phyloP scores from a whole-genome alignment of 2,888 invertebrate species.

The Caenorhabditis parvicauda region DNA sequence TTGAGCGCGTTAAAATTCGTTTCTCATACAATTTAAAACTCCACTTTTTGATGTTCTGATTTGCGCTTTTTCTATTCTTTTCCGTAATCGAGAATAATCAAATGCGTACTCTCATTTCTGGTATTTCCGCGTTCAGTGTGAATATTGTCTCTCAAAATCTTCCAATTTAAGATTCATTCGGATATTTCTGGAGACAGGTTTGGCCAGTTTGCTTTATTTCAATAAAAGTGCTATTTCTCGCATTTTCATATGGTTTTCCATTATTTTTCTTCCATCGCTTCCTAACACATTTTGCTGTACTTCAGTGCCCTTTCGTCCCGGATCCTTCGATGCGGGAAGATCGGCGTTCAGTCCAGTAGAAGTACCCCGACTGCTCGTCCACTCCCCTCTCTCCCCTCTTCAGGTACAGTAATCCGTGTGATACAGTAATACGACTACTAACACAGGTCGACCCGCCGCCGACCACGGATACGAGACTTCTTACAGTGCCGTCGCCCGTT shows the following conservation, averaged over 20 bases:
- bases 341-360: slow-evolving; percentile 44
- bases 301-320: slow-evolving; percentile 22
- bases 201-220: too few relatives aligned
- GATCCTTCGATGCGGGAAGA: slow-evolving; percentile 29
- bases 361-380: slow-evolving; percentile 41
- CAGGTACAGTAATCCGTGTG: slow-evolving; percentile 8
- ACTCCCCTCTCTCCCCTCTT: slow-evolving; percentile 37
- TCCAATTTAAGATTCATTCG: background rate
- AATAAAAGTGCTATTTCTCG: too few relatives aligned
- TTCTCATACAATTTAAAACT: background rate
- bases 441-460: slow-evolving; percentile 19
- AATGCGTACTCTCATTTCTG: too few relatives aligned
- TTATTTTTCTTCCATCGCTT: too few relatives aligned
- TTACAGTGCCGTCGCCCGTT: slow-evolving; percentile 45
- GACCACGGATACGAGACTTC: slow-evolving; percentile 34
- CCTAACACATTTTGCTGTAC: too few relatives aligned
- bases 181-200: background rate
- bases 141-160: background rate
- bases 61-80: too few relatives aligned
- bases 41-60: too few relatives aligned
- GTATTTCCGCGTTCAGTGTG: too few relatives aligned
- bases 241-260: slow-evolving; percentile 4
- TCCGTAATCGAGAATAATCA: too few relatives aligned
- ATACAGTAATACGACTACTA: background rate
- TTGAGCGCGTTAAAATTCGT: background rate